Base-by-base conservation (phyloP, 2,797 vertebrate species). In the Pseudochaenichthys georgianus region DNA sequence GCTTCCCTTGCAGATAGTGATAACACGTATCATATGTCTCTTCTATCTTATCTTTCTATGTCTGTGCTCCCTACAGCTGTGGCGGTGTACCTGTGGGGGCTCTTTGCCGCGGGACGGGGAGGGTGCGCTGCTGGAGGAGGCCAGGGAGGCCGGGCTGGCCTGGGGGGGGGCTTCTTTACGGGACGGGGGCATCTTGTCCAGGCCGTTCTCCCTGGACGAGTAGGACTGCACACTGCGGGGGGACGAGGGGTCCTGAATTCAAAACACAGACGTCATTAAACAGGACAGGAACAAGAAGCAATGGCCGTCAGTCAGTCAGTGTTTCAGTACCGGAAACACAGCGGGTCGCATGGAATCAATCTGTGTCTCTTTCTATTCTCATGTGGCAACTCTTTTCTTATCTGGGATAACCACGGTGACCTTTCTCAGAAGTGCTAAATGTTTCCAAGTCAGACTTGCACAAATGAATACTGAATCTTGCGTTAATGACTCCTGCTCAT, bases 211-310 rank as follows among this genome's bases (percentile, higher is more conserved):
- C 75, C 95, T 93, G 23, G 96, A 97, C 0, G 95, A 96, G 86
- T 96, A 97, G 15, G 96, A 97, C 87, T 97, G 96, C 71, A 97
- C 96, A 0, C 96, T 97, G 87, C 94, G 96, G 0, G 97, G 95
- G 42, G 95, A 95, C 0, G 95, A 95, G 0, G 96, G 94, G 80
- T 96, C 96, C 96, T 95, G 84, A 31, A 66, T 4, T n/a, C 4
- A 52, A 52, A 75, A 65, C 11, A 53, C 19, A 16, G 47, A 13
- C 9, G 17, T 41, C 2, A 58, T 28, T n/a, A 19, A 5, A 51
- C 28, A 5, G 13, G n/a, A 45, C 38, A n/a, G 9, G 50, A 52
- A 64, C n/a, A n/a, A n/a, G n/a, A n/a, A 9, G n/a, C 5, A 12
- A 15, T 13, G 16, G 1, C 17, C 13, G 34, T 53, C 7, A 42